These are phyloP conservation scores for Formica aserva DNA, from an alignment of 2,888 invertebrate species.

Conservation along the genomic window DNA sequence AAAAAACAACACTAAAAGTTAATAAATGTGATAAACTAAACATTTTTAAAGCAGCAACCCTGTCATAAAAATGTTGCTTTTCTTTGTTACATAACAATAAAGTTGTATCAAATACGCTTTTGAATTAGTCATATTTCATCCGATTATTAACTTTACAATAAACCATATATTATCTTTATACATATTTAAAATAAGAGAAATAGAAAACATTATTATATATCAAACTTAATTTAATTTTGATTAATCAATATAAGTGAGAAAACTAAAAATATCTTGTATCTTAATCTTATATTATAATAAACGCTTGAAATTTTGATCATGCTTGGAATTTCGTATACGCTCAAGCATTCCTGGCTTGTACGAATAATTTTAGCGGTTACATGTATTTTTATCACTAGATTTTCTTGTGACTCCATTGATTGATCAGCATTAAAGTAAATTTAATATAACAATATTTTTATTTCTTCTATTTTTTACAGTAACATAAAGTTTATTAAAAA, in stretches of 20 bases:
- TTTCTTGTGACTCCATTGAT: not conserved
- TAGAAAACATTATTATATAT: not conserved
- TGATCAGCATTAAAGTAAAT: not conserved
- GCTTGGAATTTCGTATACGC: not conserved
- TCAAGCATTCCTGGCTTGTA: not conserved
- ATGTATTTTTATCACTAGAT: not conserved
- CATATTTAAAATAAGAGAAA: too few relatives aligned
- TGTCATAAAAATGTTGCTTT: not conserved
- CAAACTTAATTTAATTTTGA: not conserved
- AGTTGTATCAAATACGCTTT: not conserved
- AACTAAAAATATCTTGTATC: not conserved
- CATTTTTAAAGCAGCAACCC: not conserved
- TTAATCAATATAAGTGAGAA: not conserved
- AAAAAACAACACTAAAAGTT: not conserved
- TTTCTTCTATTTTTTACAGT: not conserved
- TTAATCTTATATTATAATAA: not conserved
- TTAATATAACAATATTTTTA: not conserved
- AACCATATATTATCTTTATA: not conserved
- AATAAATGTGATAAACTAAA: not conserved
- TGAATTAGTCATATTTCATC: not conserved
- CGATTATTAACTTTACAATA: not conserved
- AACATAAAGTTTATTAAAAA: not conserved
- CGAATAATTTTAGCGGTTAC: not conserved
- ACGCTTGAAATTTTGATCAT: not conserved
- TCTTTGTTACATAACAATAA: not conserved